Evolutionary conservation across 2,888 invertebrate genomes (phyloP).

Genomic region (Tupiocoris notatus): DNA sequence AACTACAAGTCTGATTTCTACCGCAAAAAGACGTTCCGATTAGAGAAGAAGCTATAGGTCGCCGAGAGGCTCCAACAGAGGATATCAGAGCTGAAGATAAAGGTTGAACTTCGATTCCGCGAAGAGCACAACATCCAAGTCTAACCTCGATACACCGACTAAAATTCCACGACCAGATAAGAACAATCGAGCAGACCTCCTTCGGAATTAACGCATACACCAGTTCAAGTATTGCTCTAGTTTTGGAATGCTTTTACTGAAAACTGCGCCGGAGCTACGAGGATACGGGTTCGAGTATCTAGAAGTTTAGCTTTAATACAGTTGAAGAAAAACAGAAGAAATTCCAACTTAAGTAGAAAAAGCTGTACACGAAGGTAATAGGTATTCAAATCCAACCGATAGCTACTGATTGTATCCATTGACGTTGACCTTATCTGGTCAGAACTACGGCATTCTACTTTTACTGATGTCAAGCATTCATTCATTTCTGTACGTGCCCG

Average conservation of each 20-base stretch:
- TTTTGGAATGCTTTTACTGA: not conserved
- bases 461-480: no score
- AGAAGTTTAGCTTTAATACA: not conserved
- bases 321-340: not conserved
- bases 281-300: not conserved
- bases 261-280: not conserved
- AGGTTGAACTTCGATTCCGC: not conserved
- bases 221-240: not conserved
- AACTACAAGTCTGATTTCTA: slow-evolving; percentile 39
- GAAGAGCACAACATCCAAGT: not conserved
- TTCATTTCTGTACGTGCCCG: no score
- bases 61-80: not conserved
- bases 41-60: no score
- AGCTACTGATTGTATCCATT: no score
- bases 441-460: no score
- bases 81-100: not conserved
- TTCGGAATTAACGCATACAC: not conserved
- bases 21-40: slow-evolving; percentile 33
- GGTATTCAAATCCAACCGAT: not conserved
- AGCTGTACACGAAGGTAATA: not conserved
- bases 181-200: not conserved
- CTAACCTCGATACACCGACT: no score
- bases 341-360: not conserved
- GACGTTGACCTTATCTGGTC: no score
- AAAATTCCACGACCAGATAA: not conserved